Conservation (phyloP, 1,140 invertebrate species). For the Drosophila gunungcola region DNA sequence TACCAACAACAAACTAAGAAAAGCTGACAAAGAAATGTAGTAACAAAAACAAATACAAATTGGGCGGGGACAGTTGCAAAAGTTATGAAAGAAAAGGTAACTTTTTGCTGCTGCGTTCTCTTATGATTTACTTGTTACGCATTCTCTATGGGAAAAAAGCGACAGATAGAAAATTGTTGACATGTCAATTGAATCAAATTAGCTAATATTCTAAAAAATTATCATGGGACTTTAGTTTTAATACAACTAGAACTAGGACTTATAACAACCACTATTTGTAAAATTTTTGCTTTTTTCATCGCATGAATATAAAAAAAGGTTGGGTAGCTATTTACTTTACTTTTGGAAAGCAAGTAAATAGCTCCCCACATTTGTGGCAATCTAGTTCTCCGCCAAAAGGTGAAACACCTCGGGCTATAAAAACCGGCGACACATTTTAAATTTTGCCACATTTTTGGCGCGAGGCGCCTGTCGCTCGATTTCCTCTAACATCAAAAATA, state of each 20-base stretch:
- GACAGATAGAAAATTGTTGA: too few relatives aligned
- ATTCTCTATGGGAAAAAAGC: slow-evolving; percentile 2
- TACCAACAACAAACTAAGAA: slow-evolving; percentile 15
- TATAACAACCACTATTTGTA: too few relatives aligned
- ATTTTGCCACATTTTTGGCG: slow-evolving; percentile 55
- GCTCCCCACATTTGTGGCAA: slow-evolving; percentile 7
- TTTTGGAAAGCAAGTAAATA: too few relatives aligned
- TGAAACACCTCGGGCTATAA: slow-evolving; percentile 66
- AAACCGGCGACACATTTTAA: slow-evolving; percentile 63
- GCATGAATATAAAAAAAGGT: background rate
- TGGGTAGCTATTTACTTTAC: background rate
- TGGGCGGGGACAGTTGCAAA: slow-evolving; percentile 36
- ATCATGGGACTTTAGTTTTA: too few relatives aligned
- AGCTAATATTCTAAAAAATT: background rate
- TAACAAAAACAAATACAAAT: slow-evolving; percentile 23
- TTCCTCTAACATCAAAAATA: slow-evolving; percentile 45
- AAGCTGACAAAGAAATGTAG: slow-evolving; percentile 17
- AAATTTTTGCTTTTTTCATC: too few relatives aligned
- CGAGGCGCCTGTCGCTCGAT: slow-evolving; percentile 63
- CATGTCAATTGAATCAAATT: too few relatives aligned
- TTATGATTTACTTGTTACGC: slow-evolving; percentile 63
- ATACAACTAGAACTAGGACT: too few relatives aligned
- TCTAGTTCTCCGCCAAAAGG: slow-evolving; percentile 61
- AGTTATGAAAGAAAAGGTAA: slow-evolving; percentile 24
- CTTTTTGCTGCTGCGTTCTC: slow-evolving; percentile 2